Conservation (phyloP, 2,888 invertebrate species). For the Euphydryas editha region DNA sequence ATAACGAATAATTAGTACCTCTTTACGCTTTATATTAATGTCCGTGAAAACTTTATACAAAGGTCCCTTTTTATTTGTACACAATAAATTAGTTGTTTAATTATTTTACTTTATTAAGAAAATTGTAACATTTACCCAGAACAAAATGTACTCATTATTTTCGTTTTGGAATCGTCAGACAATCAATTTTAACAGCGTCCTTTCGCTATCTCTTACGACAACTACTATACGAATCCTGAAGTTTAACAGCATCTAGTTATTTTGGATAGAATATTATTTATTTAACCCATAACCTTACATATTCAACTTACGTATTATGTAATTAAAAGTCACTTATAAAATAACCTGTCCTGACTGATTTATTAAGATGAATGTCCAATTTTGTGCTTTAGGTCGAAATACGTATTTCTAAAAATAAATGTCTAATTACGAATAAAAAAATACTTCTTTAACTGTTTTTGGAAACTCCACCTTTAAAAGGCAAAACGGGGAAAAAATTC, state of each 20-base stretch:
- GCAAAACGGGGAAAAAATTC: no score
- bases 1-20: neutral
- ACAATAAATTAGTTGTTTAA: neutral
- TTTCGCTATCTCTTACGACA: neutral
- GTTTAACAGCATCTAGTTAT: neutral
- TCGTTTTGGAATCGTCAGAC: neutral
- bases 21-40: neutral
- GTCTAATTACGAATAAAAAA: no score
- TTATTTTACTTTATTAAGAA: constrained; percentile 10
- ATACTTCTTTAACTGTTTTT: no score
- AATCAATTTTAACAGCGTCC: neutral
- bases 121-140: neutral
- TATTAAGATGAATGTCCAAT: no score
- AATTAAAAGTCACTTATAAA: no score
- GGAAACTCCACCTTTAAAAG: no score
- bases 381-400: no score
- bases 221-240: neutral
- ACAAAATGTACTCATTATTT: constrained; percentile 2
- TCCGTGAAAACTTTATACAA: neutral
- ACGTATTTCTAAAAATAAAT: no score
- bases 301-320: no score
- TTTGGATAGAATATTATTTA: no score
- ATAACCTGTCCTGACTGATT: no score
- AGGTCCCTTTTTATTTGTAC: neutral
- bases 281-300: no score